These are phyloP conservation scores for Oncorhynchus nerka DNA, from an alignment of 2,113 vertebrate species.

Conservation along the genomic window DNA sequence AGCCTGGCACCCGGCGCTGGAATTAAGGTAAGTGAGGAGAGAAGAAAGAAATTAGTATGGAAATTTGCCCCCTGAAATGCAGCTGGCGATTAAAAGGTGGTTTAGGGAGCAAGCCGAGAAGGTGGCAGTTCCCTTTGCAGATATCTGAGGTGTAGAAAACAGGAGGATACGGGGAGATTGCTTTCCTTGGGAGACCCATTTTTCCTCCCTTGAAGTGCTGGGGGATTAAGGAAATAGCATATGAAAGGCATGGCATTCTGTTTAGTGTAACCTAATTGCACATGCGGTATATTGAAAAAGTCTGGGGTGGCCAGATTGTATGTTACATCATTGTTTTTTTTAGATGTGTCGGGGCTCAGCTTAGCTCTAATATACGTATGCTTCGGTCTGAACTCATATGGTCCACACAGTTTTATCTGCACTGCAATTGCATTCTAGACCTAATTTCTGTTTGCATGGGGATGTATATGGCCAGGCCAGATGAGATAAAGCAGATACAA, in stretches of 20 bases:
- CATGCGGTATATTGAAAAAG: slow-evolving; percentile 54
- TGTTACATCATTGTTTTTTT: slow-evolving; percentile 51
- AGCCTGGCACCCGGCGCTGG: slow-evolving; percentile 55
- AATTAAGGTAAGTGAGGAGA: slow-evolving; percentile 58
- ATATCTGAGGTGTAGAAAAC: slow-evolving; percentile 58
- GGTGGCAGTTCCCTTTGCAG: slow-evolving; percentile 66
- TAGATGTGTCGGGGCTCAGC: background rate
- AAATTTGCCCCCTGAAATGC: slow-evolving; percentile 75
- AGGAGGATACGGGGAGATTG: slow-evolving; percentile 60
- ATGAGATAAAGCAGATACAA: no score
- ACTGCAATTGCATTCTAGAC: background rate
- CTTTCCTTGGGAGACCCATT: slow-evolving; percentile 66
- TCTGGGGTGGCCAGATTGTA: slow-evolving; percentile 66
- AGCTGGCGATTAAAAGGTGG: slow-evolving; percentile 71
- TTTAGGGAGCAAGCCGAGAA: slow-evolving; percentile 60
- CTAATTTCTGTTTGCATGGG: no score
- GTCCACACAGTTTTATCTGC: background rate
- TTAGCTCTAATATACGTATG: background rate
- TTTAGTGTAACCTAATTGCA: slow-evolving; percentile 70
- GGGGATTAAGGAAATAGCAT: slow-evolving; percentile 72
- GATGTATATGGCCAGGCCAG: no score
- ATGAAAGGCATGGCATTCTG: slow-evolving; percentile 69
- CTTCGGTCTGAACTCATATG: no score
- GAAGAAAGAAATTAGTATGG: slow-evolving; percentile 78
- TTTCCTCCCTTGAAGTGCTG: slow-evolving; percentile 54